phyloP scores from a whole-genome alignment of 1,140 invertebrate species.

The Neoseiulus cucumeris region DNA sequence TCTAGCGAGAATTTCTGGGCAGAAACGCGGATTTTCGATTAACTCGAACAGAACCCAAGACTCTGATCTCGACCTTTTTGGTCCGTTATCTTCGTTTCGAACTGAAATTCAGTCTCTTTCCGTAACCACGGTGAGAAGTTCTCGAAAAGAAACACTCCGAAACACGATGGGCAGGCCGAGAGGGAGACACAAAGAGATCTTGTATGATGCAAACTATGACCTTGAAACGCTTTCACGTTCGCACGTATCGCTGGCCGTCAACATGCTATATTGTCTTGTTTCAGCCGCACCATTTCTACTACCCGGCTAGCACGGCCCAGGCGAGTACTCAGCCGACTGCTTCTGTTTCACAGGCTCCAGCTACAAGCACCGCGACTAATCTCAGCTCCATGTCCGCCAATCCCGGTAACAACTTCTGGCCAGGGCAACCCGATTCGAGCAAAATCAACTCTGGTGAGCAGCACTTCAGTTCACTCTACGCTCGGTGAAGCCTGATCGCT shows the following conservation, averaged over 20 bases:
- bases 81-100: too few relatives aligned
- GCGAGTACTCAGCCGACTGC: conserved; percentile 11
- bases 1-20: too few relatives aligned
- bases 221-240: too few relatives aligned
- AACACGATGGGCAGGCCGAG: neutral
- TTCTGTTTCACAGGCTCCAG: conserved; percentile 9
- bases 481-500: too few relatives aligned
- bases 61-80: too few relatives aligned
- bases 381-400: conserved; percentile 8
- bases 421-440: neutral
- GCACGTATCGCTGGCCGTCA: too few relatives aligned
- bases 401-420: conserved; percentile 9
- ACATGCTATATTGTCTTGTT: neutral
- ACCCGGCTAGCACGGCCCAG: conserved; percentile 10
- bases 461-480: neutral
- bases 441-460: conserved; percentile 11
- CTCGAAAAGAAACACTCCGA: neutral
- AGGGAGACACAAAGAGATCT: too few relatives aligned
- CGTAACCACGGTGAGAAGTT: neutral
- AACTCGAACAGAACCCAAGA: too few relatives aligned
- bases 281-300: conserved; percentile 12
- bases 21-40: too few relatives aligned
- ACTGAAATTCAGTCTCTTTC: too few relatives aligned
- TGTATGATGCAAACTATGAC: too few relatives aligned
- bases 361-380: conserved; percentile 2